These are phyloP conservation scores for Stenopsyche tienmushanensis DNA, from an alignment of 1,140 invertebrate genomes.

Conservation along the genomic window DNA sequence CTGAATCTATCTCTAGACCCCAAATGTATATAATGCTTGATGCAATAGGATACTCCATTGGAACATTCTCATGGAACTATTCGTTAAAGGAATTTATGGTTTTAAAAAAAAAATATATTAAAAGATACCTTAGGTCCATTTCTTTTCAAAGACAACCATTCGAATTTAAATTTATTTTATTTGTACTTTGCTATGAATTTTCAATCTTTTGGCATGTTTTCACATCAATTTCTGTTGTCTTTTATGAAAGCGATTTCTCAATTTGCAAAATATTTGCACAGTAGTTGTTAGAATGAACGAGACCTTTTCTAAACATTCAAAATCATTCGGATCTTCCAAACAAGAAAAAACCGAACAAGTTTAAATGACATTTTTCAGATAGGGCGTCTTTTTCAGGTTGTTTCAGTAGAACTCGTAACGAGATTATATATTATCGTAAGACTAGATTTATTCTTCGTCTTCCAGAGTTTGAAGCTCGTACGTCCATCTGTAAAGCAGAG, in stretches of 20 bases:
- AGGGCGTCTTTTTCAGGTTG: neutral
- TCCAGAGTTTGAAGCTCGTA: neutral
- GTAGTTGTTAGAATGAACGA: neutral
- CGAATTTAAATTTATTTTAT: too few species aligned
- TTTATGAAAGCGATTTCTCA: neutral
- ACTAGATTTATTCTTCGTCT: constrained; percentile 21
- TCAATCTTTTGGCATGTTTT: too few species aligned
- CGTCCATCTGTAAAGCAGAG: neutral
- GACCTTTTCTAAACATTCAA: neutral
- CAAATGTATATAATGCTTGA: too few species aligned
- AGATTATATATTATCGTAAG: constrained; percentile 12
- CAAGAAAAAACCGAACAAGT: neutral
- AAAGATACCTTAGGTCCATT: too few species aligned
- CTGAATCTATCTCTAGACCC: too few species aligned
- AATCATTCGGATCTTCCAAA: neutral
- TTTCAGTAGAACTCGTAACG: neutral
- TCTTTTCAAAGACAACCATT: too few species aligned
- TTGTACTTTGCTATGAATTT: too few species aligned
- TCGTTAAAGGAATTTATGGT: too few species aligned
- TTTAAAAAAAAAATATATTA: too few species aligned
- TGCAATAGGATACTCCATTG: too few species aligned
- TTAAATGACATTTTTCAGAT: neutral
- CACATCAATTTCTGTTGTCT: too few species aligned
- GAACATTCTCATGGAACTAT: too few species aligned
- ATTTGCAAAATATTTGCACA: neutral